phyloP scores from a whole-genome alignment of 1,140 invertebrate genomes.

The Rhagoletis pomonella region DNA sequence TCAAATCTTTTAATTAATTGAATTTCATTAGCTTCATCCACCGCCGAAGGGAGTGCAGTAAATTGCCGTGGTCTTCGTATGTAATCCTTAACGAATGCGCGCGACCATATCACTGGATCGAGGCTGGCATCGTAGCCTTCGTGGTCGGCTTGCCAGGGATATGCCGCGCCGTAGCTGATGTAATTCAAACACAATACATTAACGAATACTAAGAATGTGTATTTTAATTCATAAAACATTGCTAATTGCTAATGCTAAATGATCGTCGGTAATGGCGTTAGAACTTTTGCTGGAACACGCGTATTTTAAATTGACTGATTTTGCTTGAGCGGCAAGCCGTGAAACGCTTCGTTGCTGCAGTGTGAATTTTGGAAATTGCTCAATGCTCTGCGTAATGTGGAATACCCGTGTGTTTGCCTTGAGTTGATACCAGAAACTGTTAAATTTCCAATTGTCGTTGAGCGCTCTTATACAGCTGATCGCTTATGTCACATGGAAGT shows the following conservation, averaged over 20 bases:
- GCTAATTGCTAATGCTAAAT: conserved; percentile 7
- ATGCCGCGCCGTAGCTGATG: conserved; percentile 16
- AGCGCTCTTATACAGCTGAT: conserved; percentile 58
- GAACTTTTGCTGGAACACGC: neutral
- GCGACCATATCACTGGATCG: conserved; percentile 68
- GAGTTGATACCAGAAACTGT: conserved; percentile 59
- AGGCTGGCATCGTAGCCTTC: conserved; percentile 66
- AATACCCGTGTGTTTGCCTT: conserved; percentile 41
- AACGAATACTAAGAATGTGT: neutral
- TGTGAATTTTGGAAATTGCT: neutral
- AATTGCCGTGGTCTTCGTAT: conserved; percentile 55
- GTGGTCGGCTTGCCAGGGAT: conserved; percentile 60
- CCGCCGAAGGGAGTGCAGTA: neutral
- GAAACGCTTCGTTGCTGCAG: too few relatives aligned
- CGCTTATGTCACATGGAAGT: neutral
- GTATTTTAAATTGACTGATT: too few relatives aligned
- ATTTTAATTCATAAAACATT: conserved; percentile 36
- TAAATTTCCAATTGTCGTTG: conserved; percentile 54
- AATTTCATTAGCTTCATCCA: neutral
- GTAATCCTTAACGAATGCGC: conserved; percentile 66
- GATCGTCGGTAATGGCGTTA: neutral
- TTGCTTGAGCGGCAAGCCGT: too few relatives aligned
- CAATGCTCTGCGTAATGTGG: neutral
- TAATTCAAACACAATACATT: neutral
- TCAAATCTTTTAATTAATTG: neutral